Base-by-base conservation (phyloP, 2,797 vertebrate species). In the Cygnus olor region DNA sequence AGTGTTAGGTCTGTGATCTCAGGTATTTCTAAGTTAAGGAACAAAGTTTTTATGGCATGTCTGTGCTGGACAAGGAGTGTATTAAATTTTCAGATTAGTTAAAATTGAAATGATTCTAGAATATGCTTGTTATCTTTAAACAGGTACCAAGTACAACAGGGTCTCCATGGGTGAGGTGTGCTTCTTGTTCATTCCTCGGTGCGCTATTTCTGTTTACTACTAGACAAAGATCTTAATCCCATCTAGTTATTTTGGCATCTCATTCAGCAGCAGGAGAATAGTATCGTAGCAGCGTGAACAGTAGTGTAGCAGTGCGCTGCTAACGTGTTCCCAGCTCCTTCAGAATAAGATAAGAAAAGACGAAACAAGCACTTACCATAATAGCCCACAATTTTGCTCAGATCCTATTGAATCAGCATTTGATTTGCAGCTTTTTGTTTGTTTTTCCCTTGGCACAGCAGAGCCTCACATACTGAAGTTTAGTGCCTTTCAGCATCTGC, bases 31-130 rank as follows among this genome's bases (percentile, higher is more conserved):
- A 96, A 97, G 93, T 97, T 93, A 96, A 90, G 95, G 82, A 95
- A 91, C 47, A 96, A 98, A 98, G 97, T 98, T 97, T 92, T 97
- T 95, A 71, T 97, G 89, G 71, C 80, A 93, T 94, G 84, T 94
- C 66, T 94, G 81, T 91, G 91, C 82, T 97, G 72, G 10, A 64
- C 90, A 94, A 89, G 70, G 79, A 72, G 69, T 69, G 18, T 90
- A 32, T 79, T 85, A 83, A 68, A 96, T 97, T 97, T 95, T 95
- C 80, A 95, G 79, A 90, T 95, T 88, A 85, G 81, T 88, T 92
- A 45, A 91, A 97, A 90, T 66, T 22, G 51, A 82, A 90, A 93
- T 65, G 5, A 60, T 93, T 70, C 80, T 85, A 85, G 86, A 78
- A 88, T 1, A 14, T 87, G 30, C 78, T 86, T 96, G 53, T 93